Evolutionary conservation across 92 coral and sea anemone genomes (phyloP), one percentile per base, ranked within the genome.

Genomic region (Pocillopora grandis): DNA sequence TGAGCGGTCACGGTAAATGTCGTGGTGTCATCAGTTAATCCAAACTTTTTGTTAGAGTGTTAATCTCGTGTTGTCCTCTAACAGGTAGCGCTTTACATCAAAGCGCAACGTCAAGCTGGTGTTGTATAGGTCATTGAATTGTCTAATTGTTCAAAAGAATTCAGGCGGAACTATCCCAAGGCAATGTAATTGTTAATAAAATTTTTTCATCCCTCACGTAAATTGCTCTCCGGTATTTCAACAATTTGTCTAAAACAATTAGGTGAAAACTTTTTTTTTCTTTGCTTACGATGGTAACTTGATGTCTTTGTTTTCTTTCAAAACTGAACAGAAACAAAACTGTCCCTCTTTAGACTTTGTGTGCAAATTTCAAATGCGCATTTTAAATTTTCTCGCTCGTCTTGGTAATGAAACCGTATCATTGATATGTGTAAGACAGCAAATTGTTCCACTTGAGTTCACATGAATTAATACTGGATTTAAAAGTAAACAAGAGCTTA

Each of bases 121-220:
- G 69, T 58, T 70, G 5, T 9, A 69, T 69, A 64, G 84, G 84
- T 68, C 84, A 80, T 56, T 80, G 76, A 68, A 12, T 10, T 48
- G 62, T 14, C 66, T 42, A 35, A 12, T 20, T 31, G 33, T 69
- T 10, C 2, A 56, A 68, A 31, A 52, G 27, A 17, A 36, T 80
- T 58, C 48, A 18, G 59, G 77, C 70, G 71, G 77, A 81, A 27
- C 67, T 42, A 33, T 19, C 85, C 69, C 12, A 13, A 10, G 70
- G 77, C 77, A 12, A 62, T 12, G 61, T 76, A 37, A 70, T 81
- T 58, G 21, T 16, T 17, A 71, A 81, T 71, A 20, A 71, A 60
- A 58, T 31, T 49, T 48, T 57, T 55, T 62, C 49, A 13, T 59
- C 20, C 19, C 59, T 60, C 60, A 81, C 85, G 61, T 58, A 81